Evolutionary conservation across 2,113 vertebrate species (phyloP).

Genomic region (Lipophrys pholis): DNA sequence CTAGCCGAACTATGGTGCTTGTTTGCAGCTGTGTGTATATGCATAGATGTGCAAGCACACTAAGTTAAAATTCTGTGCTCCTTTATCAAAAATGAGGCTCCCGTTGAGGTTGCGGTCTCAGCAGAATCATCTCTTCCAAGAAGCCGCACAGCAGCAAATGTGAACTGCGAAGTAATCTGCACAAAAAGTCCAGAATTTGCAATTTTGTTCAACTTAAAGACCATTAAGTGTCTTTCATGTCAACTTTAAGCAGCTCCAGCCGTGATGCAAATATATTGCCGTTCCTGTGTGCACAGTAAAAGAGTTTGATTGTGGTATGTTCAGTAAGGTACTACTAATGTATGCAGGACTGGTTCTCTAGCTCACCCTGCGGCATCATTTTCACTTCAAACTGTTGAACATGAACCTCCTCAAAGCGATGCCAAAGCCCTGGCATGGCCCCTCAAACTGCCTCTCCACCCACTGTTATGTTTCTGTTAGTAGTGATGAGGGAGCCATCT

Average conservation of each 20-base stretch:
- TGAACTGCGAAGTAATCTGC: slow-evolving; percentile 41
- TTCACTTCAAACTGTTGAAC: slow-evolving; percentile 24
- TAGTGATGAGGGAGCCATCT: slow-evolving; percentile 75
- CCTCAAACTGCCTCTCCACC: slow-evolving; percentile 59
- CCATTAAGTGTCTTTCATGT: slow-evolving; percentile 31
- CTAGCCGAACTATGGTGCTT: slow-evolving; percentile 26
- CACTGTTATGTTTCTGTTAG: slow-evolving; percentile 62
- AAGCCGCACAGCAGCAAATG: slow-evolving; percentile 43
- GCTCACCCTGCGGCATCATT: slow-evolving; percentile 25
- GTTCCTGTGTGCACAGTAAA: slow-evolving; percentile 10
- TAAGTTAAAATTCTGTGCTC: slow-evolving; percentile 30
- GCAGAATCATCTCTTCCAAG: slow-evolving; percentile 48
- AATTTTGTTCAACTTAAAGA: slow-evolving; percentile 23
- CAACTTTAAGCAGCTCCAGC: slow-evolving; percentile 15
- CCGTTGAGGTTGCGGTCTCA: slow-evolving; percentile 51
- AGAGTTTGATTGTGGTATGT: not conserved
- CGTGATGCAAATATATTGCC: slow-evolving; percentile 19
- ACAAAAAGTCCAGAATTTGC: slow-evolving; percentile 37
- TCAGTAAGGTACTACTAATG: slow-evolving; percentile 7
- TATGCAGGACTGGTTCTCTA: slow-evolving; percentile 1
- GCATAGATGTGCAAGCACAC: slow-evolving; percentile 10
- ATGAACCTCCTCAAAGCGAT: slow-evolving; percentile 43
- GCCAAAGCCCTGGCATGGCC: slow-evolving; percentile 49
- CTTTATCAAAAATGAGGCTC: slow-evolving; percentile 62
- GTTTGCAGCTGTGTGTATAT: slow-evolving; percentile 35